Evolutionary conservation across 2,797 vertebrate species (phyloP).

Genomic region (Florisuga fusca): DNA sequence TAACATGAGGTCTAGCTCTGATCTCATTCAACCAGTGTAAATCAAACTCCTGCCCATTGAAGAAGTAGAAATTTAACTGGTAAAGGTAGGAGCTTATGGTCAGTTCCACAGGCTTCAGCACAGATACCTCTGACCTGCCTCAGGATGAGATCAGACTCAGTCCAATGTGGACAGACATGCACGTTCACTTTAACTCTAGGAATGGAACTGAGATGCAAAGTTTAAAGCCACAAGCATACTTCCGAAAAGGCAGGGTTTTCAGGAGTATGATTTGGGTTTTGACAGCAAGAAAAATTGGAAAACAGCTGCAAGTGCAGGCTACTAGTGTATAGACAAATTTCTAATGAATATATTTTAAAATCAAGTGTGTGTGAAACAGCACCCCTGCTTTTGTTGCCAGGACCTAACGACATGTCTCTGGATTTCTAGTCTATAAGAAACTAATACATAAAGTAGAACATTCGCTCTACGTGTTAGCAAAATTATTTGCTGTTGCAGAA

Average conservation of each 20-base stretch:
- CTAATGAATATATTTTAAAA: not conserved
- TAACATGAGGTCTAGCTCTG: not conserved
- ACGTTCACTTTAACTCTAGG: not conserved
- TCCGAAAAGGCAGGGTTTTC: not conserved
- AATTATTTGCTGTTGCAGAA: constrained; percentile 24
- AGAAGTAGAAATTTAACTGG: not conserved
- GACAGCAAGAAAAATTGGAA: not conserved
- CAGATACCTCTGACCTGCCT: not conserved
- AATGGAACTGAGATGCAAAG: not conserved
- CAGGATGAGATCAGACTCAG: not conserved
- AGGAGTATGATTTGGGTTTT: not conserved
- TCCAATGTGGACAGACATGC: not conserved
- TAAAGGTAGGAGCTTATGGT: accelerated
- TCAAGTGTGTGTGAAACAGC: not conserved
- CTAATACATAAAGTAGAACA: not conserved
- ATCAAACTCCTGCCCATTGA: not conserved
- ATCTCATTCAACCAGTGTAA: not conserved
- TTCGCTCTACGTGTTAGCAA: not conserved
- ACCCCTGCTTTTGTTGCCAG: not conserved
- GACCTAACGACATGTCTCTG: not conserved
- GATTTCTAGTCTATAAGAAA: not conserved
- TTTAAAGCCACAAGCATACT: not conserved
- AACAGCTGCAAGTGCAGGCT: not conserved
- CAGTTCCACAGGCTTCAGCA: not conserved
- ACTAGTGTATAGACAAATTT: not conserved